A percentile compares a stretch with the other conserved stretches of the same genome.
Conservation (phyloP, 2,797 vertebrate species). For the Pyrocephalus nanus region DNA sequence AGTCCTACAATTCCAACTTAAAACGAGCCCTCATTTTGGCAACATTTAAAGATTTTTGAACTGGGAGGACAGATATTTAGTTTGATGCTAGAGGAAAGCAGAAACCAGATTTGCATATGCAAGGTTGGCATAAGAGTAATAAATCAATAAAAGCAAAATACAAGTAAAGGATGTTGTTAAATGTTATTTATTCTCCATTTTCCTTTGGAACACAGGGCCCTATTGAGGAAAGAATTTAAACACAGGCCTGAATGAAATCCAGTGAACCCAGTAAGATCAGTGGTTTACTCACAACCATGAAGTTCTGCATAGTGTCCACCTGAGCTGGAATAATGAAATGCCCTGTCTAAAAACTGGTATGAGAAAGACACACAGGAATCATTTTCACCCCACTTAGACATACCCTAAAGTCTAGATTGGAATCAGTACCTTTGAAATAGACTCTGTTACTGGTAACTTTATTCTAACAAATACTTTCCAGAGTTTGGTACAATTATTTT, state of each 20-base stretch:
- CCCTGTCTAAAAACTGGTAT: neutral
- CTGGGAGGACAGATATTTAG: neutral
- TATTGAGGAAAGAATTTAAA: neutral
- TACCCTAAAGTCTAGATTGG: neutral
- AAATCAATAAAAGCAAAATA: neutral
- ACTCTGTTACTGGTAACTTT: neutral
- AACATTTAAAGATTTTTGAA: conserved; percentile 1
- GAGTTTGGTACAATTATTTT: neutral
- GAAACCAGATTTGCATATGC: neutral
- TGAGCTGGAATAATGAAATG: neutral
- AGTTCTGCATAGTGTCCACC: neutral
- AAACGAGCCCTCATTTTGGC: neutral
- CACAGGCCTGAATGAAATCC: neutral
- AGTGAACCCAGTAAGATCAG: neutral
- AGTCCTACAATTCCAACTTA: neutral
- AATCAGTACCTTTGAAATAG: neutral
- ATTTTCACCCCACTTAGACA: neutral
- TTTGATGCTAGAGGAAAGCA: neutral
- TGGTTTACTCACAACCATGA: neutral
- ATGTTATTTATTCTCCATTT: neutral
- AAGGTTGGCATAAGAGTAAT: neutral
- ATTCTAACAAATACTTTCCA: neutral
- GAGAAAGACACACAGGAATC: neutral
- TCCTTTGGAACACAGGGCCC: neutral
- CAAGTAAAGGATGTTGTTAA: neutral